A percentile compares a stretch with the other conserved stretches of the same genome.
Evolutionary conservation across 2,113 vertebrate genomes (phyloP).

Genomic region (Pyrgilauda ruficollis): DNA sequence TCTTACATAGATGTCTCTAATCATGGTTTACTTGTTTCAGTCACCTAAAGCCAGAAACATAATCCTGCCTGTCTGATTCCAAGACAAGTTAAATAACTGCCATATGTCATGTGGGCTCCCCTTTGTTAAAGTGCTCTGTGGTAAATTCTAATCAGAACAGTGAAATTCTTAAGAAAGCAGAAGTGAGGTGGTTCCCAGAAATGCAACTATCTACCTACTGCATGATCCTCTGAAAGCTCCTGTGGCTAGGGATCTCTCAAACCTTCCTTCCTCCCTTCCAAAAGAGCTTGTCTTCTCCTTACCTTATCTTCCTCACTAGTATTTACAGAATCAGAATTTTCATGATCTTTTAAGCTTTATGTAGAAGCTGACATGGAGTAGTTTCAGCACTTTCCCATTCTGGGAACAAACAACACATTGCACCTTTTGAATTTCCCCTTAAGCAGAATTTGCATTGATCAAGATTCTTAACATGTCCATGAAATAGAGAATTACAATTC

Average conservation of each 20-base stretch:
- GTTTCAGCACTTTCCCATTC: background rate
- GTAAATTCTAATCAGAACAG: constrained; percentile 45
- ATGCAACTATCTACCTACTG: constrained; percentile 28
- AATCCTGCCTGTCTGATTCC: background rate
- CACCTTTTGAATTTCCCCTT: background rate
- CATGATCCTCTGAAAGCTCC: constrained; percentile 13
- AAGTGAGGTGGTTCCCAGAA: constrained; percentile 16
- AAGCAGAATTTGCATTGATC: background rate
- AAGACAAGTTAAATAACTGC: background rate
- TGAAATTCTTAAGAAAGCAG: constrained; percentile 51
- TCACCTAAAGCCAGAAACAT: background rate
- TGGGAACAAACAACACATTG: background rate
- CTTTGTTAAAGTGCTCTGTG: constrained; percentile 29
- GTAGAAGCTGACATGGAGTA: background rate
- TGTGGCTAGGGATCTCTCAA: background rate
- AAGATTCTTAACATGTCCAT: background rate
- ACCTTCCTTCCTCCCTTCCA: background rate
- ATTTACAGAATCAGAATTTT: background rate
- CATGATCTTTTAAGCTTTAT: background rate
- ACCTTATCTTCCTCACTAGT: background rate
- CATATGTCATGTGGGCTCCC: background rate
- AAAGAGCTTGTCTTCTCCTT: background rate
- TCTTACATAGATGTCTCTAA: background rate
- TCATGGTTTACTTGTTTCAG: background rate
- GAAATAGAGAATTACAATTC: background rate